phyloP scores from a whole-genome alignment of 37 sponge, comb jelly and placozoan genomes.

The Ianthella basta region DNA sequence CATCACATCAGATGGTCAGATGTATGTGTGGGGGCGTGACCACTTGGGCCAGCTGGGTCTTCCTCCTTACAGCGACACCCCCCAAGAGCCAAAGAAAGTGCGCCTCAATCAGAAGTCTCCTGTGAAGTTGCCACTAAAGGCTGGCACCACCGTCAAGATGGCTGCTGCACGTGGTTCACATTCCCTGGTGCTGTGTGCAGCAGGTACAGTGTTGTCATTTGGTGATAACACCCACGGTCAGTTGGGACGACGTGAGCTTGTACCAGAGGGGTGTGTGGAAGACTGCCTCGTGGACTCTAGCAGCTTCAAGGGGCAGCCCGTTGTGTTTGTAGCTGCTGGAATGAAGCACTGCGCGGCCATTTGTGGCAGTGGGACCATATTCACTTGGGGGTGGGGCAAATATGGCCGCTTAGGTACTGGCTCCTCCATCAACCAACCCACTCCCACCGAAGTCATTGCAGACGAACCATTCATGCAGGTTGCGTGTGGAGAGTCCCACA shows the following conservation, averaged over 20 bases:
- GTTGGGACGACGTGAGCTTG: constrained; percentile 48
- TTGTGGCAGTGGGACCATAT: constrained; percentile 29
- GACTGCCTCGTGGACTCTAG: background rate
- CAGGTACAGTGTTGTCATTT: constrained; percentile 51
- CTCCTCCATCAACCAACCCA: background rate
- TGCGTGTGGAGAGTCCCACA: constrained; percentile 68
- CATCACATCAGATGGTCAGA: constrained; percentile 42
- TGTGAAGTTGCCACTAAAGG: background rate
- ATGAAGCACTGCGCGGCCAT: constrained; percentile 65
- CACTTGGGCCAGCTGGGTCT: constrained; percentile 76
- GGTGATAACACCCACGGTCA: constrained; percentile 69
- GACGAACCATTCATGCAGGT: constrained; percentile 29
- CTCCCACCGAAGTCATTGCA: constrained; percentile 20
- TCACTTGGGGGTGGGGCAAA: constrained; percentile 55
- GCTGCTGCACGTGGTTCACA: constrained; percentile 52
- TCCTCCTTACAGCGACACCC: background rate
- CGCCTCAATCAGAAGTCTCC: constrained; percentile 62
- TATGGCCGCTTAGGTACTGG: constrained; percentile 54
- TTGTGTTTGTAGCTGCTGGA: constrained; percentile 42
- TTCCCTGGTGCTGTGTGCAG: constrained; percentile 55
- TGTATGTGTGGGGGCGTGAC: constrained; percentile 84
- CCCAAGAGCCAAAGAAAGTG: constrained; percentile 31
- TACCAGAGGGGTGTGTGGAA: constrained; percentile 14
- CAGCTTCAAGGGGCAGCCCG: constrained; percentile 10
- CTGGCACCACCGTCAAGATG: background rate